These are phyloP conservation scores for Ictalurus punctatus DNA, from an alignment of 2,113 vertebrate genomes.

Conservation along the genomic window DNA sequence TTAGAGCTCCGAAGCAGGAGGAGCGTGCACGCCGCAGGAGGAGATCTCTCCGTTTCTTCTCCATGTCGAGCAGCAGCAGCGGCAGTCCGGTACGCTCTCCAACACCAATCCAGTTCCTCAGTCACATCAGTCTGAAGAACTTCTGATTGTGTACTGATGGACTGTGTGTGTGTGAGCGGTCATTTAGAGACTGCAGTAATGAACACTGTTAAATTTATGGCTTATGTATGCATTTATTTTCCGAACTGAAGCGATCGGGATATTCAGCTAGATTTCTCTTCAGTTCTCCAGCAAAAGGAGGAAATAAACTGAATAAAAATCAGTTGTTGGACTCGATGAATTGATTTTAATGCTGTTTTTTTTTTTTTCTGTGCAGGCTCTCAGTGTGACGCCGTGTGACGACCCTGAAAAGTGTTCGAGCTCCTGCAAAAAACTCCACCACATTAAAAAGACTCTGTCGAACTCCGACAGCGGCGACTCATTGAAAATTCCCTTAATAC, in stretches of 20 bases:
- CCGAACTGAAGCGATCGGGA: neutral
- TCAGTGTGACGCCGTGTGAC: neutral
- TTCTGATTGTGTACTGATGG: neutral
- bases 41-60: conserved; percentile 57
- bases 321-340: neutral
- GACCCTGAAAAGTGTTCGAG: conserved; percentile 16
- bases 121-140: neutral
- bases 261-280: neutral
- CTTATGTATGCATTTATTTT: neutral
- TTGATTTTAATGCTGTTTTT: neutral
- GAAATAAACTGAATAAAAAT: neutral
- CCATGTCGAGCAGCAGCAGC: conserved; percentile 44
- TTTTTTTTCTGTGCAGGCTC: conserved; percentile 9
- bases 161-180: neutral
- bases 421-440: conserved; percentile 1
- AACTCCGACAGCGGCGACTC: neutral
- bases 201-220: neutral
- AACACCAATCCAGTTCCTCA: neutral
- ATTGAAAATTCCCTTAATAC: conserved; percentile 23
- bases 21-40: conserved; percentile 33
- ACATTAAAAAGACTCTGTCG: neutral
- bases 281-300: neutral
- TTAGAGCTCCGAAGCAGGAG: conserved; percentile 46
- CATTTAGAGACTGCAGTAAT: neutral
- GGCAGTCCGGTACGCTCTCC: conserved; percentile 26